Base-by-base conservation (phyloP, 2,888 invertebrate species). In the Chirona hameri region DNA sequence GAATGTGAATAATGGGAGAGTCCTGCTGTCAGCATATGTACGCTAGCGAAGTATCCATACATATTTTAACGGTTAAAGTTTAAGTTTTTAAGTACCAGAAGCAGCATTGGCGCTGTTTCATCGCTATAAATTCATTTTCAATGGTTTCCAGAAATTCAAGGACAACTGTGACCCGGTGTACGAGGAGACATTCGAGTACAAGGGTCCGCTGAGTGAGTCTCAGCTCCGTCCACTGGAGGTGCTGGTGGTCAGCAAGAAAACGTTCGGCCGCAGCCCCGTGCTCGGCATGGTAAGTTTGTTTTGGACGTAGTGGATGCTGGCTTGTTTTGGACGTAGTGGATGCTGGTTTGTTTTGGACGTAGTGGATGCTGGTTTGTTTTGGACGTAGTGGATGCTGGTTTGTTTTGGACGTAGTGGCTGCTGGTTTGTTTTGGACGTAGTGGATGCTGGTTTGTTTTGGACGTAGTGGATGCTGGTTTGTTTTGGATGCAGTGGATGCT, bases 181-280 rank as follows among this genome's bases (percentile, higher is more conserved):
- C 88, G 97, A 98, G 88, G 95, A 96, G 87, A 93, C 93, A 85
- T 96, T 97, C 87, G 97, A 97, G 88, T 97, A 95, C 90, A 90
- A 93, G 80, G 92, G 97, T 85, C 94, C 94, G 0, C 91, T 93
- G 85, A 93, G 93, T 2, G 97, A 97, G 87, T 88, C 97, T 82
- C 91, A 92, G 86, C 91, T 91, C 81, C 91, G 93, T 27, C 93
- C 93, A 83, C 89, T 97, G 83, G 95, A 96, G 88, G 91, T 97
- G 52, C 94, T 95, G 0, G 95, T 97, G 48, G 93, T 95, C 86
- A 95, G 96, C n/a, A 95, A 95, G 87, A 96, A 96, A 87, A 93
- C 94, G 83, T 84, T 86, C 65, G 92, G 93, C 27, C 93, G 94
- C 85, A 94, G 93, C 87, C 95, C 95, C 57, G 90, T 94, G 81